Evolutionary conservation across 2,797 vertebrate species (phyloP).

Genomic region (Botia almorhae): DNA sequence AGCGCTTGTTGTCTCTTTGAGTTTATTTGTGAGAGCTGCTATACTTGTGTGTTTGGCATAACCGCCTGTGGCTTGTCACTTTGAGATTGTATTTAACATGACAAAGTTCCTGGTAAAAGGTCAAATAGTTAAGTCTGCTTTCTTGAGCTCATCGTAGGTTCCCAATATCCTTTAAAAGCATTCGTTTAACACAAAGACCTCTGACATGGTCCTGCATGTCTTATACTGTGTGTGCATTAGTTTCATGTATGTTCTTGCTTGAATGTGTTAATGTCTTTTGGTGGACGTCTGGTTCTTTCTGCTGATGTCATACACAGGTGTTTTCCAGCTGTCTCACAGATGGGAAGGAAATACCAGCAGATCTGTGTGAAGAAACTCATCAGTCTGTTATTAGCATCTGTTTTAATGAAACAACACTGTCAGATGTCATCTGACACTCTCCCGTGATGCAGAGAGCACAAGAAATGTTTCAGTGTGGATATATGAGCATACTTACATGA

Average conservation of each 20-base stretch:
- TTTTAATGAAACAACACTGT: not conserved
- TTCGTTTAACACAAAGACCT: too few species aligned
- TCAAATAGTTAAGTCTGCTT: too few species aligned
- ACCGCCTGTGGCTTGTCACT: slow-evolving; percentile 5
- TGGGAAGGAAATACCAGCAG: slow-evolving; percentile 51
- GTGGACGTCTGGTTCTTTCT: slow-evolving; percentile 59
- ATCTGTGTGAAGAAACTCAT: slow-evolving; percentile 39
- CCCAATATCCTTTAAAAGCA: too few species aligned
- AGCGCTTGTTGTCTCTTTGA: not conserved
- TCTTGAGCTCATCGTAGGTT: too few species aligned
- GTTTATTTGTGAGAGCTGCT: slow-evolving; percentile 1
- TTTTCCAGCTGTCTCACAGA: slow-evolving; percentile 51
- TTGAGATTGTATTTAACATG: not conserved
- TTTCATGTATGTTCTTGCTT: too few species aligned
- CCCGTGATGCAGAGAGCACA: not conserved
- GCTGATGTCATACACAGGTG: slow-evolving; percentile 26
- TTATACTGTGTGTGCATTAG: too few species aligned
- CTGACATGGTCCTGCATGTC: too few species aligned
- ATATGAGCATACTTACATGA: not conserved
- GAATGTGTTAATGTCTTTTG: too few species aligned
- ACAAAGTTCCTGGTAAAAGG: too few species aligned
- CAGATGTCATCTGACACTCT: not conserved
- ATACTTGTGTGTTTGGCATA: not conserved
- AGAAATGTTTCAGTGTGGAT: not conserved
- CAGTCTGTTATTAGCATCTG: slow-evolving; percentile 35